These are phyloP conservation scores for Sitodiplosis mosellana DNA, from an alignment of 1,140 invertebrate genomes.

Conservation along the genomic window DNA sequence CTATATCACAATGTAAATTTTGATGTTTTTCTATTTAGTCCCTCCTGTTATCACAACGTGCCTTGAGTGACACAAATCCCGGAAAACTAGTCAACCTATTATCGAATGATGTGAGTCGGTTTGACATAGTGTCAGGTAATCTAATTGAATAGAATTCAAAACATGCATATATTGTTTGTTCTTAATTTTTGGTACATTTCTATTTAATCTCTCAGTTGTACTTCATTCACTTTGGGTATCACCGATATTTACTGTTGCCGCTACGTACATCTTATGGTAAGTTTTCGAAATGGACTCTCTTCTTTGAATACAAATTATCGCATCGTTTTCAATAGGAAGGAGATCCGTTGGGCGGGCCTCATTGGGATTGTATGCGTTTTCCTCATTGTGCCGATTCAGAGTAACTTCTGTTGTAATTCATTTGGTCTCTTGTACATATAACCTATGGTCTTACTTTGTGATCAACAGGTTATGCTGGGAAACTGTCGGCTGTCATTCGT, in stretches of 20 bases:
- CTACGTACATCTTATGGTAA: constrained; percentile 46
- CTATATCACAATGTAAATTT: constrained; percentile 60
- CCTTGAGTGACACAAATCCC: constrained; percentile 49
- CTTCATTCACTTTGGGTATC: constrained; percentile 46
- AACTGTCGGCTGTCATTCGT: constrained; percentile 25
- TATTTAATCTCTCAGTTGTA: constrained; percentile 20
- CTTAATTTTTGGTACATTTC: too few relatives aligned
- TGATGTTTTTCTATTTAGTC: constrained; percentile 39
- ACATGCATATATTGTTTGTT: too few relatives aligned
- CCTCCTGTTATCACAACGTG: constrained; percentile 35
- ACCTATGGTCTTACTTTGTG: constrained; percentile 54
- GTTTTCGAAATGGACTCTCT: too few relatives aligned
- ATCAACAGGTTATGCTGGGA: constrained; percentile 27
- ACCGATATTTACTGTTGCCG: constrained; percentile 39
- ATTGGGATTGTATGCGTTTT: constrained; percentile 51
- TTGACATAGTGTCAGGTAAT: constrained; percentile 34
- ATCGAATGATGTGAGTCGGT: constrained; percentile 56
- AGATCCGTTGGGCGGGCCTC: constrained; percentile 43
- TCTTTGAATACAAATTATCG: too few relatives aligned
- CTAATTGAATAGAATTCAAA: too few relatives aligned
- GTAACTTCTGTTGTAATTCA: constrained; percentile 42
- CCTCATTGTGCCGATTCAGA: constrained; percentile 39
- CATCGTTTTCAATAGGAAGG: too few relatives aligned
- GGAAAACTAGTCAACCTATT: constrained; percentile 71
- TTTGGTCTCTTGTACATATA: constrained; percentile 47